phyloP scores from a whole-genome alignment of 2,888 invertebrate genomes.

The Pandemis corylana region DNA sequence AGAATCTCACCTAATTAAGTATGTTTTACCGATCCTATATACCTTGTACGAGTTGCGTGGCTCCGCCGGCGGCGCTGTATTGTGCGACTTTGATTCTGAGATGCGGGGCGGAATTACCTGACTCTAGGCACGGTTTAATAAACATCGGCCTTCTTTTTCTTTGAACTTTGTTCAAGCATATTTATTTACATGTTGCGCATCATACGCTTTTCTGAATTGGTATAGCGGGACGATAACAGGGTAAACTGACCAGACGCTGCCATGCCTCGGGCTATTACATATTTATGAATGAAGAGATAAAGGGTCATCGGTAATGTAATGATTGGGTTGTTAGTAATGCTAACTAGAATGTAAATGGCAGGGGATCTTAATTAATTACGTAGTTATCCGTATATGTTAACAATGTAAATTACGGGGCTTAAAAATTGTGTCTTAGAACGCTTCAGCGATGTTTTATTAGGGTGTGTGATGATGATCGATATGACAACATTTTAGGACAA shows the following conservation, averaged over 20 bases:
- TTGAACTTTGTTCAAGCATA: constrained; percentile 21
- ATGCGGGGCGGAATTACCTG: constrained; percentile 29
- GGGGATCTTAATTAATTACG: neutral
- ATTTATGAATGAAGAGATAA: constrained; percentile 3
- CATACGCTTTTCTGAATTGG: constrained; percentile 22
- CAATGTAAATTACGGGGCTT: too few species aligned
- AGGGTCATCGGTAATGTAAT: neutral
- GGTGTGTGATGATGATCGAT: too few species aligned
- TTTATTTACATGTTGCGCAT: constrained; percentile 10
- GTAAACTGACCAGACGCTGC: neutral
- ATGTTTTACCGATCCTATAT: constrained; percentile 33
- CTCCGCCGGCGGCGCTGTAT: constrained; percentile 34
- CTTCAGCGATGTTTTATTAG: too few species aligned
- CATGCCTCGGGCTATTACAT: neutral
- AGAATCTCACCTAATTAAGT: constrained; percentile 33
- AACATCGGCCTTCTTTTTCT: constrained; percentile 29
- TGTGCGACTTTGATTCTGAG: constrained; percentile 25
- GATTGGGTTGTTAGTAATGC: neutral
- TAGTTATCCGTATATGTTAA: too few species aligned
- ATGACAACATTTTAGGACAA: too few species aligned
- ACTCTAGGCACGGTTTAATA: constrained; percentile 30
- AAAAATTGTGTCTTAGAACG: too few species aligned
- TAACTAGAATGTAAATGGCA: neutral
- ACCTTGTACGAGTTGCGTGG: constrained; percentile 13
- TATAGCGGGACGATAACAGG: constrained; percentile 6